Conservation (phyloP, 2,888 invertebrate species). For the Drosophila barbarae region DNA sequence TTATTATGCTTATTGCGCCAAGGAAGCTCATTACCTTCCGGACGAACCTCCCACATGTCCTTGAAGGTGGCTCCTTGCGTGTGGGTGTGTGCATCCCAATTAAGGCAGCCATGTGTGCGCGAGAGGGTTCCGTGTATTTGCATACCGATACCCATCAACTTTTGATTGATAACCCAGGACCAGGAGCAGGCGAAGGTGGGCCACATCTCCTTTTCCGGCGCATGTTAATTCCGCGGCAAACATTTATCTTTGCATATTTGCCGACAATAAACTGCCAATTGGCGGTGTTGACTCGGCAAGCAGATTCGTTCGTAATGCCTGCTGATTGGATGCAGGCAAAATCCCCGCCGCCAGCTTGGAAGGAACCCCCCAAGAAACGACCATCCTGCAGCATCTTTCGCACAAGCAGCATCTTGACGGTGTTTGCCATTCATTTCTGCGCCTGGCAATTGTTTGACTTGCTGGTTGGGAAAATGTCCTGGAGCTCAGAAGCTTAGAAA, state of each 20-base stretch:
- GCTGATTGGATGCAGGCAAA: slow-evolving; percentile 51
- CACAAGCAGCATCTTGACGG: not conserved
- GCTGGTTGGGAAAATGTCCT: not conserved
- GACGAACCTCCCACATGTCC: slow-evolving; percentile 15
- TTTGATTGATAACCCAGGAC: slow-evolving; percentile 24
- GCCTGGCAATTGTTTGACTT: slow-evolving; percentile 25
- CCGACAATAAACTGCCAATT: slow-evolving; percentile 61
- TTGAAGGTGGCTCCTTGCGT: slow-evolving; percentile 14
- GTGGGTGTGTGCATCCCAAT: slow-evolving; percentile 33
- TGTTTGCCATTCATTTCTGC: slow-evolving; percentile 11
- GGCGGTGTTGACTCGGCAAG: slow-evolving; percentile 52
- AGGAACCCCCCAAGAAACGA: not conserved
- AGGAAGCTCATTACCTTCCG: slow-evolving; percentile 49
- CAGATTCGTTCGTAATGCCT: slow-evolving; percentile 14
- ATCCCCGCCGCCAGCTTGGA: not conserved
- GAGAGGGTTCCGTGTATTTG: slow-evolving; percentile 15
- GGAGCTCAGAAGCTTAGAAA: not conserved
- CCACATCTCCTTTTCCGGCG: not conserved
- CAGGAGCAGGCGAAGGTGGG: not conserved
- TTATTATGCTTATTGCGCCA: slow-evolving; percentile 65
- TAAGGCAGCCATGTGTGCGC: slow-evolving; percentile 12
- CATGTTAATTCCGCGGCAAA: slow-evolving; percentile 18
- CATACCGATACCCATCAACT: slow-evolving; percentile 29
- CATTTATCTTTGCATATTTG: slow-evolving; percentile 48
- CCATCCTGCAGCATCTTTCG: not conserved